Evolutionary conservation across 2,888 invertebrate species (phyloP).

Genomic region (Polydesmus complanatus): DNA sequence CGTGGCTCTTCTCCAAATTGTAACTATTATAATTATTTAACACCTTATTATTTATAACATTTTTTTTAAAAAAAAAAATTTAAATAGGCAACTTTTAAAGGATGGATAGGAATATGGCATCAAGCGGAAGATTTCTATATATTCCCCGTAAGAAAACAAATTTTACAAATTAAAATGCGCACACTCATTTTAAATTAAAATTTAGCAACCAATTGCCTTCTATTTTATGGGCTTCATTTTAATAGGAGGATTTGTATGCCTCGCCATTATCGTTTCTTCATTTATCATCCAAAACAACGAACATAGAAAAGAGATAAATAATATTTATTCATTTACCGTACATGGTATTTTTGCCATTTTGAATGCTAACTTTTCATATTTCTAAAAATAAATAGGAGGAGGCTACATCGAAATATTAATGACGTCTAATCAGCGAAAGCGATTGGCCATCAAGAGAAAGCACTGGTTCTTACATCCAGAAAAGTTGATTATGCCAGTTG

Average conservation of each 20-base stretch:
- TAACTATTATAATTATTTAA: background rate
- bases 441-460: background rate
- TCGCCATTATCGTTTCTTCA: background rate
- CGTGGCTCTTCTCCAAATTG: constrained; percentile 1
- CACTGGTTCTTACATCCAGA: background rate
- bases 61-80: no score
- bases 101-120: background rate
- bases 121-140: no score
- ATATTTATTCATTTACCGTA: background rate
- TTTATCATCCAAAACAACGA: background rate
- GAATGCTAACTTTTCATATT: background rate
- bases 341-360: no score
- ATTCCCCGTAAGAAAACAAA: no score
- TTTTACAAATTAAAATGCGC: no score
- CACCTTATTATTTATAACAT: no score
- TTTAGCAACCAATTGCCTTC: no score
- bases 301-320: background rate
- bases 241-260: background rate
- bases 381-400: background rate
- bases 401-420: constrained; percentile 10
- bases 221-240: background rate
- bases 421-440: constrained; percentile 2
- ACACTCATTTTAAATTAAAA: no score
- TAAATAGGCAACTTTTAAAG: background rate
- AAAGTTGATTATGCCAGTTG: background rate